phyloP scores from a whole-genome alignment of 30 jellyfish, hydroid and myxozoan genomes.

The Pelagia noctiluca region DNA sequence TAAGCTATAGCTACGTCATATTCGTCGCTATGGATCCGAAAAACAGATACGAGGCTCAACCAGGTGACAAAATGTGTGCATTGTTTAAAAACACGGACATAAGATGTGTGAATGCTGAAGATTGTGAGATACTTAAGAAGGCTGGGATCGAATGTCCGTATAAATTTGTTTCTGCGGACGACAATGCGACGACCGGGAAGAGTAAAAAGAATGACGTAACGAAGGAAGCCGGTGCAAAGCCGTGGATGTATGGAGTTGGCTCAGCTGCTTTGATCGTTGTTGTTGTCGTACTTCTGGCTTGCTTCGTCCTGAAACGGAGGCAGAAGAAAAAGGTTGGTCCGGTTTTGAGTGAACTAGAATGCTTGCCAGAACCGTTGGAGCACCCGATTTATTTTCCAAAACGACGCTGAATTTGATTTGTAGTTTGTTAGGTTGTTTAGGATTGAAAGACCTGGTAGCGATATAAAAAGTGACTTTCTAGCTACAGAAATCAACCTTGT shows the following conservation, averaged over 20 bases:
- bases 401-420: too few species aligned
- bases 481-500: too few species aligned
- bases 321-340: constrained; percentile 10
- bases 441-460: too few species aligned
- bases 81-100: constrained; percentile 57
- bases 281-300: constrained; percentile 18
- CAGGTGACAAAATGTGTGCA: constrained; percentile 59
- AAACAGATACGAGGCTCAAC: constrained; percentile 19
- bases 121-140: constrained; percentile 57
- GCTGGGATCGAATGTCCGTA: constrained; percentile 72
- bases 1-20: constrained; percentile 51
- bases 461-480: too few species aligned
- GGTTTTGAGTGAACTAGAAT: too few species aligned
- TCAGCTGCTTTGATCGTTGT: constrained; percentile 20
- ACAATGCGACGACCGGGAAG: constrained; percentile 30
- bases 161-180: constrained; percentile 19
- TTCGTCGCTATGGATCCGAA: constrained; percentile 74
- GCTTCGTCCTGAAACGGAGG: constrained; percentile 35
- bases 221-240: constrained; percentile 22
- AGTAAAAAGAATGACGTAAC: constrained; percentile 2
- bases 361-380: too few species aligned
- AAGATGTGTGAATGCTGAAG: constrained; percentile 78
- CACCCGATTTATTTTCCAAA: too few species aligned
- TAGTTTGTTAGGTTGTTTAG: too few species aligned
- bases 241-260: constrained; percentile 52